Base-by-base conservation (phyloP, 1,140 invertebrate genomes). In the Papilio polytes region DNA sequence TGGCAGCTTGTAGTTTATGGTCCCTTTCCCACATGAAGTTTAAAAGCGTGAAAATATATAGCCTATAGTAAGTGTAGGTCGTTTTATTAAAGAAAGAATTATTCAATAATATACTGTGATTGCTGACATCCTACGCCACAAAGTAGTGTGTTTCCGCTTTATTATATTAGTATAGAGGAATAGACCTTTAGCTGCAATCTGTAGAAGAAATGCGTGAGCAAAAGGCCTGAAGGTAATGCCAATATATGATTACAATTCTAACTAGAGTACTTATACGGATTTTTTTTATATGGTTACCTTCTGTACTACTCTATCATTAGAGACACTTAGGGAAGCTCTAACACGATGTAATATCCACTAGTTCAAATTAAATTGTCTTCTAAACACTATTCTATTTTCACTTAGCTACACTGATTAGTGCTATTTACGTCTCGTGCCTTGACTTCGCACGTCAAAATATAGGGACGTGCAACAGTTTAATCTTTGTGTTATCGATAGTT, bases 361-460 rank as follows among this genome's bases (percentile, higher is more conserved):
- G 22, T 59, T 41, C 36, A 31, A 26, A 86, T 86, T 86, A 87
- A 85, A 82, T 85, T 80, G 82, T 83, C 56, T 84, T 76, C 77
- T 80, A 83, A 84, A 83, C 81, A 80, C 82, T 83, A 80, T 86
- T 81, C 85, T 84, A 84, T 86, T 87, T 87, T 86, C 84, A 88
- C 84, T 88, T 88, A 86, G 80, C 81, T 83, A 46, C 66, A 74
- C 48, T 80, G 80, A 86, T 81, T 82, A 82, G 79, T 85, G 82
- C 85, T 85, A 86, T 88, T 88, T 85, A 73, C 82, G 56, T 26
- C 63, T 44, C 73, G 66, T 83, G 48, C 73, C 51, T 70, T 76
- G 74, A 44, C 36, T 78, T 63, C 56, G 77, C 77, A 13, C 36
- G 46, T 63, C 74, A 48, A 76, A 74, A 9, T 48, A 1, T 22